These are phyloP conservation scores for Chascanopsetta lugubris DNA, from an alignment of 2,113 vertebrate genomes.

Conservation along the genomic window DNA sequence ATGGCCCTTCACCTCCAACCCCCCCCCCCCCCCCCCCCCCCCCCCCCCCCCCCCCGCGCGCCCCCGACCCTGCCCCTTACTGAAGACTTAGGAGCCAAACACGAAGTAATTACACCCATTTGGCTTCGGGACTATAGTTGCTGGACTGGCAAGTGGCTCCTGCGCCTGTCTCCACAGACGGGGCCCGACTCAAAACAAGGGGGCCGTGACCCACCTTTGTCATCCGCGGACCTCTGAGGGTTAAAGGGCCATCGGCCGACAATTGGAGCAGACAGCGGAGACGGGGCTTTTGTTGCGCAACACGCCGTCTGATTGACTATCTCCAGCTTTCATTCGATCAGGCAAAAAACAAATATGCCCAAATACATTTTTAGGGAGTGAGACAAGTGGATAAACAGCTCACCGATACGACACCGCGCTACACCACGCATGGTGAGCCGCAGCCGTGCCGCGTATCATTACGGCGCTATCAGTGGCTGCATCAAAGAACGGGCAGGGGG, in stretches of 20 bases:
- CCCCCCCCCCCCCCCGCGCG: too few species aligned
- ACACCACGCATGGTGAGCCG: constrained; percentile 29
- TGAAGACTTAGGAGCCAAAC: constrained; percentile 63
- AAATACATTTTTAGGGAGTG: constrained; percentile 11
- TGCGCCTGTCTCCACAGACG: constrained; percentile 52
- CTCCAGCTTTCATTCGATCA: neutral
- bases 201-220: constrained; percentile 64
- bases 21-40: too few species aligned
- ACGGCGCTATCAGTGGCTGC: constrained; percentile 68
- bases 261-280: constrained; percentile 27
- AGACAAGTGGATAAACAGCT: neutral
- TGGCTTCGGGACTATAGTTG: constrained; percentile 45
- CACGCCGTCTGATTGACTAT: constrained; percentile 5
- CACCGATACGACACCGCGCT: constrained; percentile 19
- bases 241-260: constrained; percentile 44
- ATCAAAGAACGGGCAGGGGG: constrained; percentile 66
- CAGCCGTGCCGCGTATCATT: constrained; percentile 57
- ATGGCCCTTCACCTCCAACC: constrained; percentile 60
- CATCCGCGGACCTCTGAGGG: constrained; percentile 54
- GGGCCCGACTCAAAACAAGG: constrained; percentile 45
- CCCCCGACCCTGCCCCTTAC: too few species aligned
- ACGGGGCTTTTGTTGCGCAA: constrained; percentile 10
- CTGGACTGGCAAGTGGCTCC: constrained; percentile 59
- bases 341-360: neutral
- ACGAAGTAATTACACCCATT: constrained; percentile 78